Evolutionary conservation across 2,797 vertebrate genomes (phyloP).

Genomic region (Sebastes elongatus): DNA sequence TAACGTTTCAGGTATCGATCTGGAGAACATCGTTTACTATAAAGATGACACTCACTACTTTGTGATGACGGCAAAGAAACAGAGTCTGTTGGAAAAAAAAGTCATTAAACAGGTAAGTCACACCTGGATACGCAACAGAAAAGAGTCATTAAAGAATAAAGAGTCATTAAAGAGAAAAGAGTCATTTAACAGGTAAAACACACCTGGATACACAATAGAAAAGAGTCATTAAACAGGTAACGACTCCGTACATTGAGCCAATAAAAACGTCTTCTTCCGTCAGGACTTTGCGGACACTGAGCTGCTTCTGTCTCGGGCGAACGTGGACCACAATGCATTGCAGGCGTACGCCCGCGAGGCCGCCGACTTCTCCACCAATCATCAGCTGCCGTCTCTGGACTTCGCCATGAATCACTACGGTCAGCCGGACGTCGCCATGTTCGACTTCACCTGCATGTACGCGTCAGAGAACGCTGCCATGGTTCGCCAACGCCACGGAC

Average conservation of each 20-base stretch:
- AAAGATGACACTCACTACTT: slow-evolving; percentile 99
- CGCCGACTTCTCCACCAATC: slow-evolving; percentile 93
- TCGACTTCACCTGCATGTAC: slow-evolving; percentile 98
- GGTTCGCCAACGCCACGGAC: slow-evolving; percentile 88
- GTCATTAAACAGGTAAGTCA: not conserved
- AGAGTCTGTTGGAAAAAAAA: slow-evolving; percentile 92
- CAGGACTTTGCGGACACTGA: slow-evolving; percentile 93
- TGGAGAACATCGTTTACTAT: slow-evolving; percentile 99
- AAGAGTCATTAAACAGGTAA: not conserved
- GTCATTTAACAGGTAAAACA: not conserved
- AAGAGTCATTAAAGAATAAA: no score
- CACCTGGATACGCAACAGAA: not conserved
- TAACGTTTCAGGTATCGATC: slow-evolving; percentile 87
- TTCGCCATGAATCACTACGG: slow-evolving; percentile 97
- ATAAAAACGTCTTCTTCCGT: not conserved
- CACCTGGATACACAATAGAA: slow-evolving; percentile 59
- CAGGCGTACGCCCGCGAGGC: slow-evolving; percentile 90
- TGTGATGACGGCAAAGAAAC: slow-evolving; percentile 99
- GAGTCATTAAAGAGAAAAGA: not conserved
- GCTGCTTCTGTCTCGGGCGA: slow-evolving; percentile 88
- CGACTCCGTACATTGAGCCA: not conserved
- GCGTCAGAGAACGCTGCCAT: slow-evolving; percentile 93
- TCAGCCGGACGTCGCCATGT: slow-evolving; percentile 96
- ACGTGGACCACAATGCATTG: slow-evolving; percentile 94
- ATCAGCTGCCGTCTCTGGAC: slow-evolving; percentile 90